A percentile compares a stretch with the other conserved stretches of the same genome.
phyloP scores from a whole-genome alignment of 2,113 vertebrate species.

The Thinocorus orbignyianus region DNA sequence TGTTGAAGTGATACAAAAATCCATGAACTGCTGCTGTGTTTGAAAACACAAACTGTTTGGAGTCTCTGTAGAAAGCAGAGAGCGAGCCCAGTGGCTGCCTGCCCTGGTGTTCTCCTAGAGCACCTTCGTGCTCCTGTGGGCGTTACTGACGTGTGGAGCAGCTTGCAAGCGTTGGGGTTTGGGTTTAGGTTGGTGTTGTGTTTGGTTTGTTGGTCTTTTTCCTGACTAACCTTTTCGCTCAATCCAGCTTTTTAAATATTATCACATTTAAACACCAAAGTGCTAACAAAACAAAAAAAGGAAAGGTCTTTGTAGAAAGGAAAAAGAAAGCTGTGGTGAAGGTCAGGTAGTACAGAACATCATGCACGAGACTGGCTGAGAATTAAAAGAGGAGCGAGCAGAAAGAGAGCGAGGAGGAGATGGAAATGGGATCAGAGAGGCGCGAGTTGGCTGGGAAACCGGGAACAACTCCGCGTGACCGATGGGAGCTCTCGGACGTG shows the following conservation, averaged over 20 bases:
- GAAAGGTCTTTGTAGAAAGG: background rate
- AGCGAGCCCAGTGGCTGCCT: background rate
- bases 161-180: background rate
- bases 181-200: no score
- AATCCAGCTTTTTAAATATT: slow-evolving; percentile 29
- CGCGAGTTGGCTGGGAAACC: slow-evolving; percentile 4
- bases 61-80: background rate
- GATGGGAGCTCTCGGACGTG: slow-evolving; percentile 2
- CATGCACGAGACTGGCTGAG: slow-evolving; percentile 49
- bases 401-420: background rate
- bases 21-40: background rate
- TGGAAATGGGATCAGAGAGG: background rate
- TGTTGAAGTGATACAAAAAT: background rate
- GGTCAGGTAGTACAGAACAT: slow-evolving; percentile 17
- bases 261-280: slow-evolving; percentile 46
- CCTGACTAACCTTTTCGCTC: background rate
- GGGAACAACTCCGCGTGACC: background rate
- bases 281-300: slow-evolving; percentile 8
- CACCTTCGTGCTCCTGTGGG: background rate
- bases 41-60: background rate
- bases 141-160: background rate
- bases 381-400: slow-evolving; percentile 42
- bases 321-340: background rate
- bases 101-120: background rate
- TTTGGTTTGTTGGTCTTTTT: background rate